Evolutionary conservation across 37 sponge, comb jelly and placozoan genomes (phyloP).

Genomic region (Crambe crambe): DNA sequence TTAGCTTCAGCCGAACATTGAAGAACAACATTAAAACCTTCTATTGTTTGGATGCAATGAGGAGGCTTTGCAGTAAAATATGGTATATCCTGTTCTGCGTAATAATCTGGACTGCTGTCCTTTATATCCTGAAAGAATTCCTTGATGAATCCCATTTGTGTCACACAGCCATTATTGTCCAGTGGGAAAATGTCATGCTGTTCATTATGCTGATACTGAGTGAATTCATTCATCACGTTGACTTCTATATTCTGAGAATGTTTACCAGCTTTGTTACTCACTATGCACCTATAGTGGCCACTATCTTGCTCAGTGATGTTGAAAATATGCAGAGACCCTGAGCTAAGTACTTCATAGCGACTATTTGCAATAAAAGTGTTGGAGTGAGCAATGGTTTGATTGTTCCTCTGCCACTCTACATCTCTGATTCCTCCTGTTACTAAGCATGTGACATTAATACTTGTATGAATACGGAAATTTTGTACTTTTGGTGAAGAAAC

Average conservation of each 20-base stretch:
- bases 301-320: not conserved
- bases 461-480: not conserved
- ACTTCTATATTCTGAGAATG: not conserved
- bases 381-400: not conserved
- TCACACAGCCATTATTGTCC: not conserved
- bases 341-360: not conserved
- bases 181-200: too few species aligned
- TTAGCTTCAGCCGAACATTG: conserved; percentile 3
- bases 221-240: not conserved
- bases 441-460: not conserved
- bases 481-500: not conserved
- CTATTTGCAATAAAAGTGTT: not conserved
- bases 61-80: conserved; percentile 16
- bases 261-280: conserved; percentile 27
- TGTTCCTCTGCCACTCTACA: not conserved
- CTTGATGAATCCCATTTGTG: not conserved
- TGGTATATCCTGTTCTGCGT: not conserved
- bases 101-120: too few species aligned
- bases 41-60: conserved; percentile 12
- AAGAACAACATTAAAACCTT: conserved; percentile 21
- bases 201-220: too few species aligned
- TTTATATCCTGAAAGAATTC: not conserved
- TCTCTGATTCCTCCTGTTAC: not conserved
- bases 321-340: conserved; percentile 14
- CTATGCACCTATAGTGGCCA: conserved; percentile 23